Evolutionary conservation across 2,113 vertebrate genomes (phyloP).

Genomic region (Lophochroa leadbeateri): DNA sequence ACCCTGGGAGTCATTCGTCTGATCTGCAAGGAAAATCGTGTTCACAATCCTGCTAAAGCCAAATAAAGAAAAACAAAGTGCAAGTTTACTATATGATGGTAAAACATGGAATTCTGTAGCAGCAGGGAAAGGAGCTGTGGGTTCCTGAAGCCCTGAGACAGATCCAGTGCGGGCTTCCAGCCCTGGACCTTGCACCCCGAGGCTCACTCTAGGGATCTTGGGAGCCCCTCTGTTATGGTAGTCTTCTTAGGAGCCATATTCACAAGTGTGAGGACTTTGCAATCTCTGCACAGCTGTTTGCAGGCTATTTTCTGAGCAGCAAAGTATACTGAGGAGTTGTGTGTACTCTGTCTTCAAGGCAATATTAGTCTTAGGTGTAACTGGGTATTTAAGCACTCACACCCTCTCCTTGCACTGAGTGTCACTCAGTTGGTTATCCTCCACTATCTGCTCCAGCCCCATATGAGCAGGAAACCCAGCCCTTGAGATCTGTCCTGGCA

Average conservation of each 20-base stretch:
- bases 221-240: neutral
- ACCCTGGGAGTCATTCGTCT: neutral
- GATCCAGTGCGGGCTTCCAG: neutral
- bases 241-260: neutral
- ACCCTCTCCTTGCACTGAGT: neutral
- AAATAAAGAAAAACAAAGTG: neutral
- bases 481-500: neutral
- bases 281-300: neutral
- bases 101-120: neutral
- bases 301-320: neutral
- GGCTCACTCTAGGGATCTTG: neutral
- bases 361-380: neutral
- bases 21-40: neutral
- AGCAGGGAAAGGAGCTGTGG: neutral
- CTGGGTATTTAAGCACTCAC: neutral
- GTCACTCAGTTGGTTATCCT: neutral
- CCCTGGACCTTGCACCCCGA: neutral
- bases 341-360: neutral
- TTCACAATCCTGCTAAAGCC: neutral
- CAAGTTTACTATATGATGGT: neutral
- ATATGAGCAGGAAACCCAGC: neutral
- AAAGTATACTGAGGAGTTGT: neutral
- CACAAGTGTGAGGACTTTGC: neutral
- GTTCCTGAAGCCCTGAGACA: neutral
- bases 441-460: fast-evolving